Evolutionary conservation across 2,113 vertebrate genomes (phyloP).

Genomic region (Gnathonemus longibarbis): DNA sequence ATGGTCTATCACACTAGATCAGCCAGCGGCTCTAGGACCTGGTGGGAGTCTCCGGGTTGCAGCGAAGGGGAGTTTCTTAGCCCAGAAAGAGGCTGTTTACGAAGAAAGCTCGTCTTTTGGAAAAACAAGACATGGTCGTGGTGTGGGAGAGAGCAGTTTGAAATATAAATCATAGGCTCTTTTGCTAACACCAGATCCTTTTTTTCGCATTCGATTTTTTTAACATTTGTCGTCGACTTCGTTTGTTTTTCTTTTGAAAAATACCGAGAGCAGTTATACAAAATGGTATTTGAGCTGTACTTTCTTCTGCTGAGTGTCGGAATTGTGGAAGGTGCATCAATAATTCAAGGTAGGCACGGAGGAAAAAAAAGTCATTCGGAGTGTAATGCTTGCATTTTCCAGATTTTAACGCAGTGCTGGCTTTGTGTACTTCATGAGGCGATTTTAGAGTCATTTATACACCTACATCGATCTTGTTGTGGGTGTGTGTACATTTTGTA

Average conservation of each 20-base stretch:
- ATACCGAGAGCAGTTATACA: conserved; percentile 14
- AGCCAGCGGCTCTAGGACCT: conserved; percentile 48
- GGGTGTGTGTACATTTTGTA: neutral
- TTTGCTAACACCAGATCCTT: neutral
- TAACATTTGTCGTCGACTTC: neutral
- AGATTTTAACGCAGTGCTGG: neutral
- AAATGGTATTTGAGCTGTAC: conserved; percentile 45
- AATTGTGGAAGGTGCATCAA: conserved; percentile 37
- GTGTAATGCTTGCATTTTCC: neutral
- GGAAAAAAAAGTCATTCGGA: neutral
- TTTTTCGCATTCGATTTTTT: neutral
- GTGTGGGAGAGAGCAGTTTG: conserved; percentile 50
- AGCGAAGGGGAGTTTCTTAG: conserved; percentile 38
- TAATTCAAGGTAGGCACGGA: conserved; percentile 47
- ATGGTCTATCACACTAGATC: neutral
- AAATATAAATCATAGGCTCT: conserved; percentile 49
- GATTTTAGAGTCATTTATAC: neutral
- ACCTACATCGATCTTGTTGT: neutral
- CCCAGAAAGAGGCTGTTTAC: conserved; percentile 54
- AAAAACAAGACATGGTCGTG: conserved; percentile 48
- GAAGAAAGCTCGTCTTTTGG: conserved; percentile 35
- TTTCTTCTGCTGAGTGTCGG: conserved; percentile 45
- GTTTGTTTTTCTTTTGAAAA: conserved; percentile 25
- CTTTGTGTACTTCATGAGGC: neutral
- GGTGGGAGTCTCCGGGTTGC: conserved; percentile 23